phyloP scores from a whole-genome alignment of 2,797 vertebrate species.

The Kryptolebias ocellatus region DNA sequence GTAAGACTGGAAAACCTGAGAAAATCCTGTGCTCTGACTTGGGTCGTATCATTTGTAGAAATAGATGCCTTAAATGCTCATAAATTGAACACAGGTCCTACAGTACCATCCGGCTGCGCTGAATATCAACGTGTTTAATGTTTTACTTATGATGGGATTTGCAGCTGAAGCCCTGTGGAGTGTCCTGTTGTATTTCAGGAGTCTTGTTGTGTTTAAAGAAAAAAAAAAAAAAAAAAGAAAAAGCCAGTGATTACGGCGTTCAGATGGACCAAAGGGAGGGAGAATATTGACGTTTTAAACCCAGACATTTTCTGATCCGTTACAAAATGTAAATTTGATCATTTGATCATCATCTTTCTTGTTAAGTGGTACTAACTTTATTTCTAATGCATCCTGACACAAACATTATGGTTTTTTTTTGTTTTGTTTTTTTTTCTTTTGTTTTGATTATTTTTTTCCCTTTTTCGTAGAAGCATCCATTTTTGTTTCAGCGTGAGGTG shows the following conservation, averaged over 20 bases:
- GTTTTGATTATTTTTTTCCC: conserved; percentile 31
- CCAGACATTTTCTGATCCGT: conserved; percentile 24
- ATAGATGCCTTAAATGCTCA: conserved; percentile 76
- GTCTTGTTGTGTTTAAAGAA: conserved; percentile 33
- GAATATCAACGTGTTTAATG: conserved; percentile 54
- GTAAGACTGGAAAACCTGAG: conserved; percentile 5
- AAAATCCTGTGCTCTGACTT: conserved; percentile 33
- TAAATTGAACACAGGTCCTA: conserved; percentile 28
- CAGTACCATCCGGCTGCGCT: conserved; percentile 36
- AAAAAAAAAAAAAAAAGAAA: conserved; percentile 42
- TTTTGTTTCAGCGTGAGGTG: conserved; percentile 75
- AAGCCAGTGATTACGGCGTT: conserved; percentile 52
- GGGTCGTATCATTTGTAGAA: conserved; percentile 55
- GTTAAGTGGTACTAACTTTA: conserved; percentile 76
- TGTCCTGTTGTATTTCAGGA: conserved; percentile 59
- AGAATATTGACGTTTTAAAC: conserved; percentile 68
- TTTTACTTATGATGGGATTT: conserved; percentile 63
- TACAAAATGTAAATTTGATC: conserved; percentile 15
- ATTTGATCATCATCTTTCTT: neutral
- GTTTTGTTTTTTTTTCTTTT: conserved; percentile 47
- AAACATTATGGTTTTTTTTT: conserved; percentile 45
- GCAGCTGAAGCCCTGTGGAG: conserved; percentile 63
- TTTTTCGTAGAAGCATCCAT: conserved; percentile 75
- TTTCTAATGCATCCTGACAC: conserved; percentile 53
- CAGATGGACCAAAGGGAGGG: conserved; percentile 94